Evolutionary conservation across 2,113 vertebrate species (phyloP), one percentile per base, ranked within the genome.

Genomic region (Sinocyclocheilus rhinocerous): DNA sequence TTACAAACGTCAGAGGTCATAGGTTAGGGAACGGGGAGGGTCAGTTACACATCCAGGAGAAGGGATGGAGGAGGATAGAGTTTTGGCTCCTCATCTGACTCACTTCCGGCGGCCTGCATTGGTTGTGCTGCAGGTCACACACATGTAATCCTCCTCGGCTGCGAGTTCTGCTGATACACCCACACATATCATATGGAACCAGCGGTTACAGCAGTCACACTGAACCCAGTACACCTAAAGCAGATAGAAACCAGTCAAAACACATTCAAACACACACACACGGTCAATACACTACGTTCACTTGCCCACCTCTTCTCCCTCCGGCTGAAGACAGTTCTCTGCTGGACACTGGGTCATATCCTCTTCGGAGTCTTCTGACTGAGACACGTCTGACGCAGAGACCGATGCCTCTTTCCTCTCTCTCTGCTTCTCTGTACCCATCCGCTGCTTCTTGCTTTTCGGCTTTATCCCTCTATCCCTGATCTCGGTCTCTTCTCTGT

Each of bases 151-250:
- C 94, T 99, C 97, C 86, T 97, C 97, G 94, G 97, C 97, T 0
- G 98, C 98, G 94, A 96, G 96, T 90, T 98, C 97, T 0, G 97
- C 93, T 13, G 97, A 97, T 61, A 99, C 95, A 16, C 98, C 98
- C 29, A 99, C 98, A 33, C 98, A 99, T 85, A 96, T 96, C 90
- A 99, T 98, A 91, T 99, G 98, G 89, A 99, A 99, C 98, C 98
- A 99, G 93, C 96, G 97, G 93, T 98, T 98, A 93, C 98, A 99
- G 96, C 96, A 98, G 0, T 99, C 98, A 2, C 98, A 99, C 94
- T 99, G 98, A 92, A 99, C 98, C 98, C 98, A 99, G 69, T 98
- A 94, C 88, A 99, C 98, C 98, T 99, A 93, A 61, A 65, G 50
- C 76, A 83, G 9, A 75, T 7, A 81, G 39, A 39, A 79, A 76